Evolutionary conservation across 2,797 vertebrate genomes (phyloP), one percentile per base, ranked within the genome.

Genomic region (Mico argentatus): DNA sequence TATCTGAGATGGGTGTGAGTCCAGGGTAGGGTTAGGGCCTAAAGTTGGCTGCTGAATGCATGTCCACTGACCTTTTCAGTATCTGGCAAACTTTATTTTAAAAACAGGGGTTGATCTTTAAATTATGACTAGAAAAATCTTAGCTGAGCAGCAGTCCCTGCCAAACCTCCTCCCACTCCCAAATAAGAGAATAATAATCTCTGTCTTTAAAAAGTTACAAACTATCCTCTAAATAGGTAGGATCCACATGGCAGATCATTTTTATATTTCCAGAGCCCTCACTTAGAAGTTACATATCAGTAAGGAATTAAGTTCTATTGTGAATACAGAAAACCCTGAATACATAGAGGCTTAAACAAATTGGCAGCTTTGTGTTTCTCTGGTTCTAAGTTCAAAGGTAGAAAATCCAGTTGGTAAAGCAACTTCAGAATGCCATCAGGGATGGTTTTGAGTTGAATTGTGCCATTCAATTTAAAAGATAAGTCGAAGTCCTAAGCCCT

Each of bases 81-180:
- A 44, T 88, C 88, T 97, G 96, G 96, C 70, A 91, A 84, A 88
- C 64, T 93, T 86, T 82, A 87, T 89, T 96, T 91, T 94, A 92
- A 97, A 97, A 98, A 95, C 80, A 97, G 86, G 83, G 1, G 80
- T 91, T 94, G 94, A 77, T 98, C 64, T 97, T 97, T 96, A 91
- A 97, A 94, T 94, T 93, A 91, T 46, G 84, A 91, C 88, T 81
- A 91, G 87, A 96, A 94, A 95, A 96, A 39, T 73, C 94, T 89
- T 27, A 93, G 57, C 80, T 17, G 36, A 70, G 67, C 59, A 94
- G 48, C 91, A 27, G 15, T 84, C 89, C 46, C 83, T 80, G 57
- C 48, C 83, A 85, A 46, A 36, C 39, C 12, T 7, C 41, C 9
- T 44, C 22, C 39, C 61, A 67, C 10, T 83, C 72, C 77, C 61